Evolutionary conservation across 2,113 vertebrate genomes (phyloP), one percentile per base, ranked within the genome.

Genomic region (Passer domesticus): DNA sequence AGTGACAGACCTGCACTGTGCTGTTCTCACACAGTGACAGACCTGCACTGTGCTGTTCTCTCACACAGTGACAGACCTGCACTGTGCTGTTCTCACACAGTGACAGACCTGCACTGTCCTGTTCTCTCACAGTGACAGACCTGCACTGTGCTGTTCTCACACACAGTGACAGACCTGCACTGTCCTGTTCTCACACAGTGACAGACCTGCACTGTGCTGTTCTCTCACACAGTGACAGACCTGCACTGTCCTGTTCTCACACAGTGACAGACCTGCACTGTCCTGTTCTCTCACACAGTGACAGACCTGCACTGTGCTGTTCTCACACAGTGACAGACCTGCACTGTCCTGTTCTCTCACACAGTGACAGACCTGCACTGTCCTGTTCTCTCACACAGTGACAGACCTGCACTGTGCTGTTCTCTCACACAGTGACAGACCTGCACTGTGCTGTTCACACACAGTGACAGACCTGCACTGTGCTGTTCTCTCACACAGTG

Each of bases 351-450:
- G 2, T 7, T 37, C 35, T 37, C 35, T 37, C 35, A 37, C n/a
- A n/a, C 35, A 2, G 41, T 19, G 27, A 2, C 44, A 3, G 8
- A n/a, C n/a, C n/a, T n/a, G n/a, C n/a, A n/a, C n/a, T 27, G 1
- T 9, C 35, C 5, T 10, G 2, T 7, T 39, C 83, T 20, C 81
- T n/a, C n/a, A 47, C 30, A 9, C 5, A 15, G 35, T 37, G 35
- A 37, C 35, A 37, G 7, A 6, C 15, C 30, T 25, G 66, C 47
- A 9, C 4, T 9, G 1, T 11, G 33, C 6, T 10, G 2, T 7
- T 39, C 83, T 20, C 81, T n/a, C n/a, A 52, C 30, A 9, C 5
- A 15, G 35, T 37, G 35, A 37, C 35, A 37, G 35, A 37, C 35
- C 35, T 37, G 35, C 35, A 37, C 35, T 12, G 39, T 41, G 11